phyloP scores from a whole-genome alignment of 2,113 vertebrate species.

The Hyperoodon ampullatus region DNA sequence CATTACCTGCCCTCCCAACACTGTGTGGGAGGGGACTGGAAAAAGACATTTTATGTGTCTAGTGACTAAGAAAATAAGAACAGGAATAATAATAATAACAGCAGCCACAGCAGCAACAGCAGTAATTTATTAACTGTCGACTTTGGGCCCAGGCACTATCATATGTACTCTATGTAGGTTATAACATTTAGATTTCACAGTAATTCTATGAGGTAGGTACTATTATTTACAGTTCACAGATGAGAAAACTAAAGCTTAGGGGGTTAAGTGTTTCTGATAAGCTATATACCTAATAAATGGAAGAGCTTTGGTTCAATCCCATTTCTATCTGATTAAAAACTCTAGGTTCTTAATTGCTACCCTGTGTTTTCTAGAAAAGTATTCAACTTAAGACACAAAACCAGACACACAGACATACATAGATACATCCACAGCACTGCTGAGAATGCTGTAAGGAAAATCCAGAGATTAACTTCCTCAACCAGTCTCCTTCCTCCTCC shows the following conservation, averaged over 20 bases:
- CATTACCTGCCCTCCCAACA: not conserved
- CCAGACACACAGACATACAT: not conserved
- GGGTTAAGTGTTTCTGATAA: not conserved
- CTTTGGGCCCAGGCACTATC: not conserved
- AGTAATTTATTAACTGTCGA: conserved; percentile 27
- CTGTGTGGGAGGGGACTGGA: not conserved
- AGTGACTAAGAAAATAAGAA: conserved; percentile 11
- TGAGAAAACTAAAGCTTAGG: not conserved
- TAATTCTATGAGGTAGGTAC: not conserved
- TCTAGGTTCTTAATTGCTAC: not conserved
- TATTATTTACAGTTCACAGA: conserved; percentile 6
- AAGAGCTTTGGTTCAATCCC: not conserved
- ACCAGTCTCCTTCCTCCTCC: not conserved
- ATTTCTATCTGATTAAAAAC: not conserved
- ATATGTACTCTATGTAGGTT: not conserved
- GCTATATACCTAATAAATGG: not conserved
- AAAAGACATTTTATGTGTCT: conserved; percentile 41
- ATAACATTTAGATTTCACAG: conserved; percentile 42
- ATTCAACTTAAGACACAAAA: conserved; percentile 25
- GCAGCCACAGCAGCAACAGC: not conserved
- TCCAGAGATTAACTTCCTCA: not conserved
- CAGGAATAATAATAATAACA: not conserved
- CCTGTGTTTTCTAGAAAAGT: not conserved
- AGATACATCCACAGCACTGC: not conserved
- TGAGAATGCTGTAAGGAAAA: not conserved